Conservation (phyloP, 2,113 vertebrate genomes). For the Natator depressus region DNA sequence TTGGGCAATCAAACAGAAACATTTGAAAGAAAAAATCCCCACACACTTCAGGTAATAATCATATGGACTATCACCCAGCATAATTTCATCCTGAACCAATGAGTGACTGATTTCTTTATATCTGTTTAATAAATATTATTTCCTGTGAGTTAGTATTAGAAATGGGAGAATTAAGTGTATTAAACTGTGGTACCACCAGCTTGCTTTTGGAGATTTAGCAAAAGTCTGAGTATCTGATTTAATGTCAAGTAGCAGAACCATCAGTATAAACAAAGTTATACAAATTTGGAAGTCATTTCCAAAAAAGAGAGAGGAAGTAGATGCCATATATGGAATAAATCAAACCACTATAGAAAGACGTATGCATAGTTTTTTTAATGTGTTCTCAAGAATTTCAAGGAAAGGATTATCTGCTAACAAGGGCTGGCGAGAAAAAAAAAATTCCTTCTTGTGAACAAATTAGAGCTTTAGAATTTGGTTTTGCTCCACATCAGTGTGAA, state of each 20-base stretch:
- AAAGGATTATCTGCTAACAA: too few species aligned
- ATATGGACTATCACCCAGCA: accelerated
- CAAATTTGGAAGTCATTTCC: background rate
- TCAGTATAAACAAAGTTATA: background rate
- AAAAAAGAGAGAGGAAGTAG: background rate
- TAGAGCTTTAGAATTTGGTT: background rate
- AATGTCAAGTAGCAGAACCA: background rate
- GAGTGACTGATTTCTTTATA: background rate
- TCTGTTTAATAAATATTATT: background rate
- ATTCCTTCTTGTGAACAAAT: background rate
- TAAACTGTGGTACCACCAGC: background rate
- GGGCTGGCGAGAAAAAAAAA: background rate
- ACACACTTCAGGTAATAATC: background rate
- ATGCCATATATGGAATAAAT: background rate
- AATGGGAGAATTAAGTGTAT: background rate
- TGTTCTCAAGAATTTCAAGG: background rate
- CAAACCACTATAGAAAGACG: background rate
- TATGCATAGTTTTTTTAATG: background rate
- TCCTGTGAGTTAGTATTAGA: background rate
- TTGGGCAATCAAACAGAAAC: background rate
- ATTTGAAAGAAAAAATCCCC: background rate
- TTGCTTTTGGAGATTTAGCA: background rate
- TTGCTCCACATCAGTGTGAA: background rate
- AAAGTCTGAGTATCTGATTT: background rate
- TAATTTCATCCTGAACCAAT: background rate